Conservation (phyloP, 2,888 invertebrate species). For the Polymixis lichenea region DNA sequence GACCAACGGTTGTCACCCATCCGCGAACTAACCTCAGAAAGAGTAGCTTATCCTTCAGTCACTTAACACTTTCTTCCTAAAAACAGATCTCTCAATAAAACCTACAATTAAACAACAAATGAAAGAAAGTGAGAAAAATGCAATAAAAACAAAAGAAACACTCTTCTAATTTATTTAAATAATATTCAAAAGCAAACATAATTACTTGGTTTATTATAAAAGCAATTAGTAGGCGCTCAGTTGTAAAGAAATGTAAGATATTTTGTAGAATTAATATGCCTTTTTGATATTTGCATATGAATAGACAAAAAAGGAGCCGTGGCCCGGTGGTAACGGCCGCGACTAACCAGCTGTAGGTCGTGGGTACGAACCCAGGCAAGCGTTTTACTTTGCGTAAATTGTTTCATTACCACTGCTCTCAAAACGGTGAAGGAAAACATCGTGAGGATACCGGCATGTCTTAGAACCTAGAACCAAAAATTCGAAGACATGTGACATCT, state of each 20-base stretch:
- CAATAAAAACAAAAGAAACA: not conserved
- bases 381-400: too few species aligned
- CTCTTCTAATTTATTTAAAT: slow-evolving; percentile 12
- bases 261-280: not conserved
- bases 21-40: too few species aligned
- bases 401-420: too few species aligned
- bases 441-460: too few species aligned
- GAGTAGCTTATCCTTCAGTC: too few species aligned
- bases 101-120: not conserved
- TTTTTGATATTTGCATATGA: slow-evolving; percentile 3
- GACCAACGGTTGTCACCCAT: not conserved
- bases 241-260: slow-evolving; percentile 2
- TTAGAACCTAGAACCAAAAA: too few species aligned
- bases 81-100: not conserved
- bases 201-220: slow-evolving; percentile 10
- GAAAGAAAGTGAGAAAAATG: not conserved
- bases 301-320: not conserved
- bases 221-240: not conserved
- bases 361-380: too few species aligned
- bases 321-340: too few species aligned
- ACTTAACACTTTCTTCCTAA: not conserved
- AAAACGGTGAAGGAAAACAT: too few species aligned
- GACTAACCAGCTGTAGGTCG: too few species aligned
- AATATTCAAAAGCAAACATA: slow-evolving; percentile 15
- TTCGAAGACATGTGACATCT: too few species aligned